Evolutionary conservation across 2,888 invertebrate genomes (phyloP), one percentile per base, ranked within the genome.

Genomic region (Plebejus melissa): DNA sequence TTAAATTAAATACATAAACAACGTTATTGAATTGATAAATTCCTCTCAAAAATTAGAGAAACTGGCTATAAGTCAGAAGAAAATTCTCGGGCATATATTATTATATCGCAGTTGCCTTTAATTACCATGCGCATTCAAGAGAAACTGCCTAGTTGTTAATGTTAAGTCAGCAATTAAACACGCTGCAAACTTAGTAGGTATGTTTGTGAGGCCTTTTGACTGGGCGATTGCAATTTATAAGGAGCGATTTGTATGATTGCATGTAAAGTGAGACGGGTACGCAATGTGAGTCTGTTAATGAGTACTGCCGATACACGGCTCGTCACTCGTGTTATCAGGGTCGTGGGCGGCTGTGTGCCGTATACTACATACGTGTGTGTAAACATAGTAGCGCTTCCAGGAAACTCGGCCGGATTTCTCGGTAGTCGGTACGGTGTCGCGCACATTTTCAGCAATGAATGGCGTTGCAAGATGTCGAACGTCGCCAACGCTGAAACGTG

Each of bases 341-440:
- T 86, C 89, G 89, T 87, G 86, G 86, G 88, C 83, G 81, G 76
- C 79, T 79, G 89, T 90, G 89, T 83, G 82, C 83, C 82, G 84
- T 85, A 86, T 83, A 82, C 80, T 77, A 50, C 38, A 69, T 41
- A 78, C 84, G 80, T 81, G 82, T 80, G 90, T 87, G 91, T 87
- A 86, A 80, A 79, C 81, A 85, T 92, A 91, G 91, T 92, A 89
- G 88, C 88, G 88, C 86, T 93, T 93, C 93, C 90, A 89, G 90
- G 93, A 93, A 93, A 87, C 88, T 87, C 91, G 90, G 88, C 88
- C 91, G 88, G 83, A 83, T 90, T 93, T 93, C 93, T 89, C 86
- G 80, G 93, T 90, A 93, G 83, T 89, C 86, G 80, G 93, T 90
- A 93, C 84, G 85, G 88, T 87, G 90, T 90, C 89, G 88, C 89